Conservation (phyloP, 2,888 invertebrate species). For the Hipparchia sbordonii region DNA sequence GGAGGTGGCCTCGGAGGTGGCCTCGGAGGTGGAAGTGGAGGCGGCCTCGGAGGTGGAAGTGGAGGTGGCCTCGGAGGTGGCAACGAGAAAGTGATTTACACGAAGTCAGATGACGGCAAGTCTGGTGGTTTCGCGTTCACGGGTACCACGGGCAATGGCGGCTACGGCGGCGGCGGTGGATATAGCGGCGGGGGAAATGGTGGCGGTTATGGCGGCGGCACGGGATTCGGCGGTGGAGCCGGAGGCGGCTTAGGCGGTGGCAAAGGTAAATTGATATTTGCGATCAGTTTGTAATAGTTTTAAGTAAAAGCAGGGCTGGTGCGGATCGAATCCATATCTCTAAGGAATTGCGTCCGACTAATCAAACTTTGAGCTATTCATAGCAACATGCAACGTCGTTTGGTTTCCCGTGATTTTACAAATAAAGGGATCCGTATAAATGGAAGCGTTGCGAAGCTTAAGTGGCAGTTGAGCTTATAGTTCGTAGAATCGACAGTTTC, state of each 20-base stretch:
- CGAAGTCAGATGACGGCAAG: constrained; percentile 70
- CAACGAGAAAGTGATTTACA: constrained; percentile 57
- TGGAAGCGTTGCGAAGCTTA: too few species aligned
- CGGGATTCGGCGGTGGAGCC: constrained; percentile 42
- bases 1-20: constrained; percentile 47
- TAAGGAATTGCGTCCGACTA: neutral
- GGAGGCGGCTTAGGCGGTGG: constrained; percentile 38
- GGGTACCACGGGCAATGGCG: constrained; percentile 66
- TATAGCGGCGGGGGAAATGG: constrained; percentile 64
- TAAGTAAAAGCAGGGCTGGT: too few species aligned
- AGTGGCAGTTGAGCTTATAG: too few species aligned
- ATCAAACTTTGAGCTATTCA: neutral
- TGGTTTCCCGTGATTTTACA: too few species aligned
- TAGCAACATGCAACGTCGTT: too few species aligned
- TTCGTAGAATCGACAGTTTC: too few species aligned
- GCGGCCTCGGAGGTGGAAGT: constrained; percentile 52
- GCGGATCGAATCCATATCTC: too few species aligned
- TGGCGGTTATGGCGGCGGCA: constrained; percentile 52
- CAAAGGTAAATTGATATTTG: constrained; percentile 27
- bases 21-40: constrained; percentile 48
- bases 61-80: constrained; percentile 46
- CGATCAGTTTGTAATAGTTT: too few species aligned
- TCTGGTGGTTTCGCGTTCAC: constrained; percentile 75
- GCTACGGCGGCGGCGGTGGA: constrained; percentile 71
- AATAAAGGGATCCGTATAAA: too few species aligned